These are phyloP conservation scores for Monopterus albus DNA, from an alignment of 2,113 vertebrate species.

Conservation along the genomic window DNA sequence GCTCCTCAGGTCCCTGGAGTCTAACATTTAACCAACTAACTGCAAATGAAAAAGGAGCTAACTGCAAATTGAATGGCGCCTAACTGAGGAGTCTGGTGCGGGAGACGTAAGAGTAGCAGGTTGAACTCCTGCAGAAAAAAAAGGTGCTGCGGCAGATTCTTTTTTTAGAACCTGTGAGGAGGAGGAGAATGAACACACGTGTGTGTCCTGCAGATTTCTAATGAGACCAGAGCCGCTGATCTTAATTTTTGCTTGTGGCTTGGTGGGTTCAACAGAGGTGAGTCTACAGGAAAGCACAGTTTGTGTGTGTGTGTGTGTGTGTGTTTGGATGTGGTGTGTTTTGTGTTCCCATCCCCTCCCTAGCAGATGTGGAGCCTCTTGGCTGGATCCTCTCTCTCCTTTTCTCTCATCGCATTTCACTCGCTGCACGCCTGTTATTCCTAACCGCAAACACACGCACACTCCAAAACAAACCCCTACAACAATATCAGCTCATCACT, in stretches of 20 bases:
- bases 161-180: not conserved
- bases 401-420: conserved; percentile 27
- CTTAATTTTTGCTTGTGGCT: not conserved
- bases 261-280: conserved; percentile 42
- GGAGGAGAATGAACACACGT: not conserved
- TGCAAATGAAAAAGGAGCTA: conserved; percentile 72
- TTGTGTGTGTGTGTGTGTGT: no score
- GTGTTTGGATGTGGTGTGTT: conserved; percentile 18
- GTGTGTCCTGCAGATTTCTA: conserved; percentile 19
- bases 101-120: conserved; percentile 41
- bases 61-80: conserved; percentile 76
- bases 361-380: conserved; percentile 44
- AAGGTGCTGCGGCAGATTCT: conserved; percentile 11
- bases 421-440: conserved; percentile 49
- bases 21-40: conserved; percentile 67
- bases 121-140: not conserved
- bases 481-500: conserved; percentile 48
- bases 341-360: conserved; percentile 18
- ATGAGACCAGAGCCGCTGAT: conserved; percentile 18
- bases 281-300: conserved; percentile 37
- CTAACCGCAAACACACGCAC: conserved; percentile 34
- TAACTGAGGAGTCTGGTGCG: conserved; percentile 35
- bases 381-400: conserved; percentile 24
- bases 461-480: conserved; percentile 42
- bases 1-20: conserved; percentile 45